Percentiles rank a stretch among this genome's conserved stretches.
Evolutionary conservation across 64 coral and sea anemone species (phyloP).

Genomic region (Porites lutea): DNA sequence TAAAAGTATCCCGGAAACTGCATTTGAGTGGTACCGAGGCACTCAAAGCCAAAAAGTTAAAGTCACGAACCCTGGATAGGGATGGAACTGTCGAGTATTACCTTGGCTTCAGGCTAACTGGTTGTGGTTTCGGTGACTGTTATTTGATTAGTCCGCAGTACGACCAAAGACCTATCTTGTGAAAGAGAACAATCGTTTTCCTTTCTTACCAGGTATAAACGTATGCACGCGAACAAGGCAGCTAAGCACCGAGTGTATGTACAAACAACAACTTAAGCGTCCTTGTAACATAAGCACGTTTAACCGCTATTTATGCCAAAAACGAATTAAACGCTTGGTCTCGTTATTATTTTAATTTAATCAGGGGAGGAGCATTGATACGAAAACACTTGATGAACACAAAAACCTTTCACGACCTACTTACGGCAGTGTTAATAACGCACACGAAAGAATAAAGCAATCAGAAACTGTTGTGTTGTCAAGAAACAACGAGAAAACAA

Average conservation of each 20-base stretch:
- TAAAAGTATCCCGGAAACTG: no score
- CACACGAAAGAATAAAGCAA: background rate
- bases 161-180: no score
- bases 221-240: background rate
- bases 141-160: no score
- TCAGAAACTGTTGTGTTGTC: background rate
- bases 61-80: no score
- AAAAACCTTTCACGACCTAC: background rate
- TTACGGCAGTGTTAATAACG: background rate
- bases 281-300: constrained; percentile 5
- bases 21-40: no score
- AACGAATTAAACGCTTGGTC: background rate
- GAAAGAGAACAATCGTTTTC: no score
- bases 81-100: no score
- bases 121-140: no score
- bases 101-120: no score
- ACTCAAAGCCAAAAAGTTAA: no score
- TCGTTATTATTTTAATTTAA: background rate
- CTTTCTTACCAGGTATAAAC: no score
- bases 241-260: background rate
- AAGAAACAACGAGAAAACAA: background rate
- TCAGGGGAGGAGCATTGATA: background rate
- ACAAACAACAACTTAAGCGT: background rate
- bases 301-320: background rate
- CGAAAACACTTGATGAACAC: background rate